A percentile compares a stretch with the other conserved stretches of the same genome.
Evolutionary conservation across 1,140 invertebrate genomes (phyloP).

Genomic region (Akabosia matsudoensis): DNA sequence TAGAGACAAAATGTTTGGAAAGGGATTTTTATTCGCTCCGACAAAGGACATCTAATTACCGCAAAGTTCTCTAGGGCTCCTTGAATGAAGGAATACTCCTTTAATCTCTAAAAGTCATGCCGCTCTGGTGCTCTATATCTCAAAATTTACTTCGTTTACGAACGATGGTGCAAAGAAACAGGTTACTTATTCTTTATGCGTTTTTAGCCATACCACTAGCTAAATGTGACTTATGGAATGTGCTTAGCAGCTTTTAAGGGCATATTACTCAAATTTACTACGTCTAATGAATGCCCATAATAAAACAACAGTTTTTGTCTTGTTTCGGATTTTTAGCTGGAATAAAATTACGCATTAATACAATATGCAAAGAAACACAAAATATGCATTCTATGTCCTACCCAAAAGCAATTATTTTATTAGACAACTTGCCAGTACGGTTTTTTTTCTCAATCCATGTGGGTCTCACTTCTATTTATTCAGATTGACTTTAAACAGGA

Average conservation of each 20-base stretch:
- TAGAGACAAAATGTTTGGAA: not conserved
- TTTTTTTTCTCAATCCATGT: too few species aligned
- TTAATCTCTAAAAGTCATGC: not conserved
- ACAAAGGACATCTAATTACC: not conserved
- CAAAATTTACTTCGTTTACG: too few species aligned
- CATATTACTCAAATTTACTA: not conserved
- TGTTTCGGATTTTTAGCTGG: not conserved
- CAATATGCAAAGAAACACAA: not conserved
- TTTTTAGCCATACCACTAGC: too few species aligned
- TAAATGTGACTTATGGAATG: not conserved
- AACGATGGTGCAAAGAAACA: too few species aligned
- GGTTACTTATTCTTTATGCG: too few species aligned
- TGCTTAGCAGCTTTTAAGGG: not conserved
- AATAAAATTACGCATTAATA: conserved; percentile 2
- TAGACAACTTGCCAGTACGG: too few species aligned
- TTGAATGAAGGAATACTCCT: not conserved
- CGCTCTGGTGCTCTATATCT: not conserved
- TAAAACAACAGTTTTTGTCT: not conserved
- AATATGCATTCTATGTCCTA: too few species aligned
- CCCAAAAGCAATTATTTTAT: too few species aligned
- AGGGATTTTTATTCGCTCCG: not conserved
- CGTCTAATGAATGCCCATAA: not conserved
- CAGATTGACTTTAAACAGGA: too few species aligned
- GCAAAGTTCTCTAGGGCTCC: not conserved
- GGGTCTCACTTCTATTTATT: too few species aligned